These are phyloP conservation scores for Zaprionus ghesquierei DNA, from an alignment of 1,140 invertebrate genomes.

Conservation along the genomic window DNA sequence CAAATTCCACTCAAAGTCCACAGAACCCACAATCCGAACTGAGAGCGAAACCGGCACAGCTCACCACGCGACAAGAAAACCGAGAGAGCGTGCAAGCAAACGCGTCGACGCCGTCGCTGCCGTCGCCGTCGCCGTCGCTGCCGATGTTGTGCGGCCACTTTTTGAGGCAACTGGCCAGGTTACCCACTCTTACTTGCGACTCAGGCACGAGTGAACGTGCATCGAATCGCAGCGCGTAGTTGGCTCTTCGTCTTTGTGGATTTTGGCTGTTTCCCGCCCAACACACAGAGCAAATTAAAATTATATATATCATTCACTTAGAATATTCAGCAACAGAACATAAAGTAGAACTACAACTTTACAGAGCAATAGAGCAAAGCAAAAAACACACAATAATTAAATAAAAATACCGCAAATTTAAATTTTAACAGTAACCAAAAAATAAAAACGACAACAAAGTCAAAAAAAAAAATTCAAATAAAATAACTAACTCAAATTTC, in stretches of 20 bases:
- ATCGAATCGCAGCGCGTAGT: constrained; percentile 52
- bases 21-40: no score
- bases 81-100: background rate
- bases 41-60: background rate
- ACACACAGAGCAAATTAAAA: constrained; percentile 45
- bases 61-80: background rate
- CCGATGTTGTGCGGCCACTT: no score
- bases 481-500: background rate
- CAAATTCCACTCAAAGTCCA: background rate
- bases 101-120: no score
- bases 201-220: constrained; percentile 38
- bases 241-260: constrained; percentile 70
- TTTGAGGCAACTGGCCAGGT: no score
- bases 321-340: constrained; percentile 16
- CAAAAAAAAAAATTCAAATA: background rate
- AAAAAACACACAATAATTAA: constrained; percentile 6
- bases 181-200: constrained; percentile 18
- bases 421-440: constrained; percentile 21
- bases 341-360: constrained; percentile 9
- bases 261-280: constrained; percentile 75
- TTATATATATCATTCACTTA: constrained; percentile 1
- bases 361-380: constrained; percentile 21
- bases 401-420: constrained; percentile 10
- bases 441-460: background rate
- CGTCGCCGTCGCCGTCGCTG: no score